These are phyloP conservation scores for Microplitis demolitor DNA, from an alignment of 1,140 invertebrate genomes.

Conservation along the genomic window DNA sequence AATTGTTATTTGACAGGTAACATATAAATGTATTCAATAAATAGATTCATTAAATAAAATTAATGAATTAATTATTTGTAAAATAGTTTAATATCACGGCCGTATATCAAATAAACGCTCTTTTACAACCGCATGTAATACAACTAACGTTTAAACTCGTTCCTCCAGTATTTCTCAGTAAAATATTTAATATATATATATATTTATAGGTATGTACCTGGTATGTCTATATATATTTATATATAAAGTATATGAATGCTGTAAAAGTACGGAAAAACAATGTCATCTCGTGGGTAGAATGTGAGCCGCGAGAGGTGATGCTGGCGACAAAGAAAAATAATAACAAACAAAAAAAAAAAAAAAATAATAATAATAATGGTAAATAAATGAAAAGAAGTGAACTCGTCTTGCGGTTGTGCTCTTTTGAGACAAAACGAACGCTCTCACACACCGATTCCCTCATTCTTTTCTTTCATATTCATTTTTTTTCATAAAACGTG, in stretches of 20 bases:
- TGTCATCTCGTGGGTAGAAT: slow-evolving; percentile 4
- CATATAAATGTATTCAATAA: too few species aligned
- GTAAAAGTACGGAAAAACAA: slow-evolving; percentile 26
- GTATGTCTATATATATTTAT: background rate
- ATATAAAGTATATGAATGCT: background rate
- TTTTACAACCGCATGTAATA: background rate
- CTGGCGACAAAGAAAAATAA: slow-evolving; percentile 3
- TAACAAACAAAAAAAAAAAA: background rate
- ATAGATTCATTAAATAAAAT: too few species aligned
- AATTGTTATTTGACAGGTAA: too few species aligned
- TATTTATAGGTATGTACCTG: too few species aligned
- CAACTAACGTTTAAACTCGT: background rate
- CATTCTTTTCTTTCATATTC: slow-evolving; percentile 4
- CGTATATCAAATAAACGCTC: background rate
- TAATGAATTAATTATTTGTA: too few species aligned
- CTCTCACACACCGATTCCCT: background rate
- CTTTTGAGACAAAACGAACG: slow-evolving; percentile 16
- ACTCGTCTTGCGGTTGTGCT: slow-evolving; percentile 23
- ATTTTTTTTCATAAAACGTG: background rate
- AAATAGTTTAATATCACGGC: background rate
- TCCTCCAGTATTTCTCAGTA: background rate
- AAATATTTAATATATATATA: too few species aligned
- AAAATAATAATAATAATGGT: background rate
- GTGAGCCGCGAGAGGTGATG: background rate
- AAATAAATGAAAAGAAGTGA: slow-evolving; percentile 14